phyloP scores from a whole-genome alignment of 1,140 invertebrate genomes.

The Chironomus striatipennis region DNA sequence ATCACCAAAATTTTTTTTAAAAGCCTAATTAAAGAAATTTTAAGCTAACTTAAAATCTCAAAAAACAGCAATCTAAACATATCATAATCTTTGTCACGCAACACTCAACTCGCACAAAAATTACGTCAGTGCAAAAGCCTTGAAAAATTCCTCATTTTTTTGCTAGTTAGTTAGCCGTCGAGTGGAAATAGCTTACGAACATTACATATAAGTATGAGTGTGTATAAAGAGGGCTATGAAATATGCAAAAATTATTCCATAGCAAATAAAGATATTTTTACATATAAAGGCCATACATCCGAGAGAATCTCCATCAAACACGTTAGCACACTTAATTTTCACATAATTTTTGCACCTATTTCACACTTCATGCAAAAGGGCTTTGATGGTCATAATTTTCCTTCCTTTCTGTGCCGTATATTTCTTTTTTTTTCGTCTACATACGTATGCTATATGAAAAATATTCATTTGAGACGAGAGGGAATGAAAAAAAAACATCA shows the following conservation, averaged over 20 bases:
- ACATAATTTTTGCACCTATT: constrained; percentile 13
- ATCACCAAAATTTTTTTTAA: too few relatives aligned
- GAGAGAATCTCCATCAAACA: constrained; percentile 1
- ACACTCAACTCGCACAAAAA: too few relatives aligned
- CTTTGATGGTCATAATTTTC: neutral
- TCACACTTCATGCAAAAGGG: neutral
- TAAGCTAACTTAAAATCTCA: too few relatives aligned
- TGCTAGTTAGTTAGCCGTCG: too few relatives aligned
- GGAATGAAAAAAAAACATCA: too few relatives aligned
- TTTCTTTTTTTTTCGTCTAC: neutral
- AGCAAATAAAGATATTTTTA: neutral
- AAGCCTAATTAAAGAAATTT: too few relatives aligned
- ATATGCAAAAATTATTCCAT: neutral
- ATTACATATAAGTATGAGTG: neutral
- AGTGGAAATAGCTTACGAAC: too few relatives aligned
- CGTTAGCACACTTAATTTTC: constrained; percentile 7
- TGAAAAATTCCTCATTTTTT: too few relatives aligned
- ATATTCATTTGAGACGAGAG: neutral
- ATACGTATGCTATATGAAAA: neutral
- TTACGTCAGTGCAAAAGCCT: too few relatives aligned
- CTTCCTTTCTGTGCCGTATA: neutral
- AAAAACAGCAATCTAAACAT: too few relatives aligned
- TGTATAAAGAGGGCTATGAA: neutral
- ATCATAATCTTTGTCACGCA: too few relatives aligned
- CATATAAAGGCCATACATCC: neutral